These are phyloP conservation scores for Eueremaeus valkanovi DNA, from an alignment of 2,888 invertebrate species.

Conservation along the genomic window DNA sequence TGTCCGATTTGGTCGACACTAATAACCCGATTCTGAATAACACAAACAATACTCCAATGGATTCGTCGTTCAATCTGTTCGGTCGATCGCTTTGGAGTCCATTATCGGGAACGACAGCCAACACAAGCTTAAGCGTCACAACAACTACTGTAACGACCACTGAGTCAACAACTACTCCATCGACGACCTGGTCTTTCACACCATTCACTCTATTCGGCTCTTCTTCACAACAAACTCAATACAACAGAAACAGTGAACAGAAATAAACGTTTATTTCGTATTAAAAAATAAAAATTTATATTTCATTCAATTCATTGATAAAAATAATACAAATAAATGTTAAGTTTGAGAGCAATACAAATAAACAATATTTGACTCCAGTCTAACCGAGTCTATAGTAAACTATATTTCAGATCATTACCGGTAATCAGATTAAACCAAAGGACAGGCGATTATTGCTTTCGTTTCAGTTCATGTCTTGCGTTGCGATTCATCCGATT, in stretches of 20 bases:
- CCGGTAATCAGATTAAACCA: not conserved
- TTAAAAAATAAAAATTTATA: not conserved
- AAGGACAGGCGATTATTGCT: too few relatives aligned
- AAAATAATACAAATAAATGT: too few relatives aligned
- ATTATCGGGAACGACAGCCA: not conserved
- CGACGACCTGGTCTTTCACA: slow-evolving; percentile 30
- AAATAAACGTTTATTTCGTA: too few relatives aligned
- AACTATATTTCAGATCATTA: too few relatives aligned
- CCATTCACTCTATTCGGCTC: slow-evolving; percentile 28
- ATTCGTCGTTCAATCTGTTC: slow-evolving; percentile 29
- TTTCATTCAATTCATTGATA: not conserved
- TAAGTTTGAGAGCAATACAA: too few relatives aligned
- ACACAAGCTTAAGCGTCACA: not conserved
- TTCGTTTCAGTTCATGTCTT: too few relatives aligned
- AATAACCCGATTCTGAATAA: not conserved
- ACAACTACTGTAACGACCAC: slow-evolving; percentile 17
- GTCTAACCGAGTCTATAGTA: too few relatives aligned
- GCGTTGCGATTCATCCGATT: not conserved
- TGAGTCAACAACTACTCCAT: not conserved
- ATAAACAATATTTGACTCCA: too few relatives aligned
- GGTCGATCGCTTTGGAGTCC: slow-evolving; percentile 32
- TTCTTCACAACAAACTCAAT: slow-evolving; percentile 19
- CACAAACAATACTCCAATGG: not conserved
- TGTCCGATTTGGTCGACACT: not conserved
- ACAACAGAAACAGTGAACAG: not conserved